Evolutionary conservation across 2,113 vertebrate genomes (phyloP).

Genomic region (Atlantisia rogersi): DNA sequence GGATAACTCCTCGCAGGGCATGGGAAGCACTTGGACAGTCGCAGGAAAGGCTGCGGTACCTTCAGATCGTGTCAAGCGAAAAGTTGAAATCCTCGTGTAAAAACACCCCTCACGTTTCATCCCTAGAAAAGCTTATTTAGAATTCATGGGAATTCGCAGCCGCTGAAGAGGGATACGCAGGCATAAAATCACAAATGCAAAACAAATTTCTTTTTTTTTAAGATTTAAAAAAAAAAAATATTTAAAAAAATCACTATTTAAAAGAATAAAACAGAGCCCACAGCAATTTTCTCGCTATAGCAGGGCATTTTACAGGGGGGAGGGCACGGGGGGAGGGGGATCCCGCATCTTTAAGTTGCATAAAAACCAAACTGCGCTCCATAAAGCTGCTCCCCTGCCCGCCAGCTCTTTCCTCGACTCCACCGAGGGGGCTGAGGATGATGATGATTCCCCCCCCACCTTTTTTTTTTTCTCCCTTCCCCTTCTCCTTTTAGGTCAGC

Average conservation of each 20-base stretch:
- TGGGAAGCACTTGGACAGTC: slow-evolving; percentile 45
- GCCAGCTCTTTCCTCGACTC: slow-evolving; percentile 57
- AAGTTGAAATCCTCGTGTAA: slow-evolving; percentile 60
- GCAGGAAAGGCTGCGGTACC: slow-evolving; percentile 14
- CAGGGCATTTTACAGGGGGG: background rate
- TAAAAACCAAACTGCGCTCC: slow-evolving; percentile 67
- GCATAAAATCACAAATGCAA: background rate
- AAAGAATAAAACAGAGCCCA: slow-evolving; percentile 24
- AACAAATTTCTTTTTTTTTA: background rate
- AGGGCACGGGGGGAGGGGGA: background rate
- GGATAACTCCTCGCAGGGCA: slow-evolving; percentile 53
- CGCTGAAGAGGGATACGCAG: slow-evolving; percentile 9
- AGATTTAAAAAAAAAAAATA: background rate
- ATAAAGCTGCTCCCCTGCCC: slow-evolving; percentile 56
- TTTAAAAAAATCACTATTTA: background rate
- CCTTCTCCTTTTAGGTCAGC: slow-evolving; percentile 73
- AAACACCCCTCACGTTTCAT: slow-evolving; percentile 31
- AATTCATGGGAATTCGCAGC: slow-evolving; percentile 44
- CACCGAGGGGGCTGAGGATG: background rate
- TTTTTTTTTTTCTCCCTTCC: background rate
- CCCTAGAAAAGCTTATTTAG: slow-evolving; percentile 41
- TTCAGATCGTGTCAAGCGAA: slow-evolving; percentile 33
- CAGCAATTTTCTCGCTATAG: slow-evolving; percentile 21
- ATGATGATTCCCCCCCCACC: too few species aligned
- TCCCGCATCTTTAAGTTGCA: slow-evolving; percentile 68